These are phyloP conservation scores for Epistrophe grossulariae DNA, from an alignment of 2,888 invertebrate genomes.

Conservation along the genomic window DNA sequence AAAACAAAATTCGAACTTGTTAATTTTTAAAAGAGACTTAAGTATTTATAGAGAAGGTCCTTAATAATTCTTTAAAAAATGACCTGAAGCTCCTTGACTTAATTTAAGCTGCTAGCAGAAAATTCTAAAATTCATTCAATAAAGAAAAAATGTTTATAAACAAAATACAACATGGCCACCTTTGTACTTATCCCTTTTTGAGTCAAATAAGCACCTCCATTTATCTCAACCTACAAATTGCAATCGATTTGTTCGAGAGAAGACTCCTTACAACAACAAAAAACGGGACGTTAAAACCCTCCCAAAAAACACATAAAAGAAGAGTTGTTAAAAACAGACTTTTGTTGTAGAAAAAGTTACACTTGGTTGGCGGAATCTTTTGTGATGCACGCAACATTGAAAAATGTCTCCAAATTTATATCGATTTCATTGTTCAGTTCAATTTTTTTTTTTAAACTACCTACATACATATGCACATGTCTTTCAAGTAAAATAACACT, in stretches of 20 bases:
- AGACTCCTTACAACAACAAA: neutral
- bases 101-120: too few species aligned
- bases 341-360: neutral
- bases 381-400: constrained; percentile 37
- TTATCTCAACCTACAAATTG: constrained; percentile 14
- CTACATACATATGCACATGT: neutral
- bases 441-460: neutral
- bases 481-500: constrained; percentile 6
- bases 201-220: neutral
- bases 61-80: too few species aligned
- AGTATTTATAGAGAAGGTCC: too few species aligned
- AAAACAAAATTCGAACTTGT: too few species aligned
- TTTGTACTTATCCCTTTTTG: neutral
- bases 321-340: neutral
- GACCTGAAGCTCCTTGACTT: too few species aligned
- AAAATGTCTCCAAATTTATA: constrained; percentile 61
- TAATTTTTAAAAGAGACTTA: too few species aligned
- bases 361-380: neutral
- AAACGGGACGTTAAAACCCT: neutral
- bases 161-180: neutral
- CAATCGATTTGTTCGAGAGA: neutral
- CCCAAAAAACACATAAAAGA: neutral
- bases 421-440: constrained; percentile 35
- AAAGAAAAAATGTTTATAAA: neutral
- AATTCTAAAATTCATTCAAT: neutral